phyloP scores from a whole-genome alignment of 2,797 vertebrate species.

The Enteromius mattozi region DNA sequence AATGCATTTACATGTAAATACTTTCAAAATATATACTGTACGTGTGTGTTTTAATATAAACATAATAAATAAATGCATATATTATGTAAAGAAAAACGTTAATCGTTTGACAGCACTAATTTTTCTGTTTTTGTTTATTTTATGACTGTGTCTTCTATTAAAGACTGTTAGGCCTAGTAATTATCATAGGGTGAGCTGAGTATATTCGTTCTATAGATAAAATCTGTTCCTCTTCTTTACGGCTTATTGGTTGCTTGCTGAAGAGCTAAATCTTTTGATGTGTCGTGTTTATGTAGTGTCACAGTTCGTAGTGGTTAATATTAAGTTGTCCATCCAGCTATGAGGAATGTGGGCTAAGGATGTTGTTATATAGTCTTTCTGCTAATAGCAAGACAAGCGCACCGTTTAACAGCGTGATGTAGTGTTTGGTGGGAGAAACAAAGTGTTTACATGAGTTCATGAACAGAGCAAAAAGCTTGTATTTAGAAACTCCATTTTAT shows the following conservation, averaged over 20 bases:
- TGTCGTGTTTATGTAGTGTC: background rate
- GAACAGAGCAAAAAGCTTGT: constrained; percentile 31
- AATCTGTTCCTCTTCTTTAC: background rate
- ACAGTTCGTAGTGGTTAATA: background rate
- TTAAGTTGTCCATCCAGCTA: background rate
- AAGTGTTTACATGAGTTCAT: constrained; percentile 73
- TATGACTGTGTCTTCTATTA: background rate
- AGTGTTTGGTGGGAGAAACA: constrained; percentile 49
- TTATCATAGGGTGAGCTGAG: background rate
- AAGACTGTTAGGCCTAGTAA: background rate
- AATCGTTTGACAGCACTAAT: too few species aligned
- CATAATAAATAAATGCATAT: too few species aligned
- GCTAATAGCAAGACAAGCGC: background rate
- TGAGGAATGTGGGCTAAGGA: background rate
- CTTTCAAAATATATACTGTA: too few species aligned
- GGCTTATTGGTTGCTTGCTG: background rate
- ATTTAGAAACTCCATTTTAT: constrained; percentile 32
- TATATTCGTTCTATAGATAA: background rate
- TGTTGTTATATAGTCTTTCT: background rate
- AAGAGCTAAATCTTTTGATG: background rate
- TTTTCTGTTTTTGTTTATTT: too few species aligned
- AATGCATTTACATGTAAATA: too few species aligned
- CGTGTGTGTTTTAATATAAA: too few species aligned
- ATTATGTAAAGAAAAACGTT: too few species aligned
- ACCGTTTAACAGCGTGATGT: constrained; percentile 21